Evolutionary conservation across 2,797 vertebrate genomes (phyloP).

Genomic region (Poeciliopsis gracilis): DNA sequence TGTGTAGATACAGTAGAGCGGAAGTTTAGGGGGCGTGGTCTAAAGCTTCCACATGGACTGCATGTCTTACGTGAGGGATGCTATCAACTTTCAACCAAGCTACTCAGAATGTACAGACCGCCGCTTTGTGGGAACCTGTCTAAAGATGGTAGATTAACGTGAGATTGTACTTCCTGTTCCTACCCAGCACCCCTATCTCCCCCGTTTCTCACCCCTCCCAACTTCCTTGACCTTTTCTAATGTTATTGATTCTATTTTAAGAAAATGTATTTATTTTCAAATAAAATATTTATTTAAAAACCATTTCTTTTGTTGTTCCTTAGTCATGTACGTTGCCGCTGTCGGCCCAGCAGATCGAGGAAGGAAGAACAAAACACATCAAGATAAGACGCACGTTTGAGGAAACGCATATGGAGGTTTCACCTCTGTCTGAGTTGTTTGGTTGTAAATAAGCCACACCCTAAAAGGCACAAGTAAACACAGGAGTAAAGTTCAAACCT

Average conservation of each 20-base stretch:
- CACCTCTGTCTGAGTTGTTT: background rate
- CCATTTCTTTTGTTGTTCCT: conserved; percentile 8
- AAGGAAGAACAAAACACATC: background rate
- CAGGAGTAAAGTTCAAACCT: background rate
- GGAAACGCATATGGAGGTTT: background rate
- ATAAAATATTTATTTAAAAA: conserved; percentile 90
- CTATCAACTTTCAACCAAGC: conserved; percentile 58
- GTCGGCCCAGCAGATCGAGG: background rate
- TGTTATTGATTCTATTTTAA: conserved; percentile 86
- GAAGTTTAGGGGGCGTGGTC: conserved; percentile 46
- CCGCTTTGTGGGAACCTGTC: conserved; percentile 63
- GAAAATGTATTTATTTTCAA: conserved; percentile 89
- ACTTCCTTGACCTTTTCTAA: conserved; percentile 79
- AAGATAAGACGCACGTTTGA: background rate
- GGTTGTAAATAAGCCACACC: background rate
- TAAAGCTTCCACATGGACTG: conserved; percentile 71
- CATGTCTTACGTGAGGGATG: conserved; percentile 52
- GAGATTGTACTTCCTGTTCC: conserved; percentile 77
- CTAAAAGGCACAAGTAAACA: background rate
- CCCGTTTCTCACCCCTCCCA: conserved; percentile 26
- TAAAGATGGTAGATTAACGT: conserved; percentile 68
- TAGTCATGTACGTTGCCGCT: conserved; percentile 5
- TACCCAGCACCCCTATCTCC: background rate
- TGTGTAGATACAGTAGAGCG: conserved; percentile 62
- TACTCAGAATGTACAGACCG: conserved; percentile 73